Evolutionary conservation across 2,888 invertebrate species (phyloP), one percentile per base, ranked within the genome.

Genomic region (Hetaerina titia): DNA sequence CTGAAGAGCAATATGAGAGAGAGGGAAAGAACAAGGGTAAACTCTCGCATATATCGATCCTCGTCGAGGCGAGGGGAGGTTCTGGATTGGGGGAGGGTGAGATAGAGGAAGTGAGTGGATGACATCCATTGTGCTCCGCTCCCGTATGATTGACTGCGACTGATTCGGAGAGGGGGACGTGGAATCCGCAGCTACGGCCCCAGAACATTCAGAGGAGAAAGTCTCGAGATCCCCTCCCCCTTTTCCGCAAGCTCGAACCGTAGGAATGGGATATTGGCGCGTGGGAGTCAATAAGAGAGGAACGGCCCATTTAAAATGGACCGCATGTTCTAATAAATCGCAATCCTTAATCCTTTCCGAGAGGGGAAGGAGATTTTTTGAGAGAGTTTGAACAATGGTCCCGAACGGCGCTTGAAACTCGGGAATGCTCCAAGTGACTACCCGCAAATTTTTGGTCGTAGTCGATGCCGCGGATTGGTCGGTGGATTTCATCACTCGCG

Each of bases 1-100:
- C 81, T 81, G 81, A 81, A 81, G 81, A 81, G 81, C 81, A 81
- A 81, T 81, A 81, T 81, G 81, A 19, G 81, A 81, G 81, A 31
- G 81, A 31, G 7, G 15, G 81, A 81, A 5, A 60, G 60, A 60
- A 17, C 74, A n/a, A 8, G 74, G 81, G 9, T 31, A 31, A 9
- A 13, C 81, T 81, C 22, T n/a, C 69, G 9, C 69, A 31, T 22
- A 22, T 22, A 69, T 69, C 69, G 69, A 69, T 69, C 45, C 45
- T 45, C 45, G 45, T 45, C n/a, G n/a, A n/a, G 45, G 45, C 45
- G 45, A 45, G 45, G 45, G 45, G 45, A 45, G 45, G 45, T 45
- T 81, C 11, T 69, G 7, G 22, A n/a, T 69, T n/a, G 8, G 69
- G 6, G n/a, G n/a, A 69, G n/a, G n/a, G 11, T n/a, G 69, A 17